phyloP scores from a whole-genome alignment of 2,113 vertebrate species.

The Atherinomorus stipes region DNA sequence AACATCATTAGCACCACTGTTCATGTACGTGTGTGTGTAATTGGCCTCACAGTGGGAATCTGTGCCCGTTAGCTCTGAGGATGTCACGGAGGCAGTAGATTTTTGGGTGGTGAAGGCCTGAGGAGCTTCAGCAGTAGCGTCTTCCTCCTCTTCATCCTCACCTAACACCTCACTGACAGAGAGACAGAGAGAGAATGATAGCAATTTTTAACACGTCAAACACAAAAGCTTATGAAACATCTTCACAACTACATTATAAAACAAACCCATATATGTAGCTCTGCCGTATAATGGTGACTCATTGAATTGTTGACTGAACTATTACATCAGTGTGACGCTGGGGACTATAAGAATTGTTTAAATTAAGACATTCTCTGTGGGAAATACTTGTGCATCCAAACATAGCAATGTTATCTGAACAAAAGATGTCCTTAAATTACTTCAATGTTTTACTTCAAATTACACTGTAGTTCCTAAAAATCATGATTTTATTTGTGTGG shows the following conservation, averaged over 20 bases:
- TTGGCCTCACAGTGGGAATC: slow-evolving; percentile 81
- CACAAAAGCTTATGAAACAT: slow-evolving; percentile 7
- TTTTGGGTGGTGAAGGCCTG: slow-evolving; percentile 57
- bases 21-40: neutral
- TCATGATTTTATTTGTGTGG: too few relatives aligned
- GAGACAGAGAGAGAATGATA: neutral
- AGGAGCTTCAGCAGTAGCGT: slow-evolving; percentile 19
- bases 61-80: slow-evolving; percentile 73
- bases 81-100: slow-evolving; percentile 65
- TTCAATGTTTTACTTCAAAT: too few relatives aligned
- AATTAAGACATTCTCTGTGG: too few relatives aligned
- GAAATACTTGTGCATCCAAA: too few relatives aligned
- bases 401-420: too few relatives aligned
- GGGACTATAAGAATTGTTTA: too few relatives aligned
- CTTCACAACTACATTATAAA: neutral
- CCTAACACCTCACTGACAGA: slow-evolving; percentile 60
- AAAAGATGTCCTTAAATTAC: too few relatives aligned
- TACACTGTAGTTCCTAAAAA: too few relatives aligned
- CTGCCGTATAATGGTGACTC: neutral
- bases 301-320: too few relatives aligned
- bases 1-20: neutral
- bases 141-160: slow-evolving; percentile 40
- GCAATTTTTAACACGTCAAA: slow-evolving; percentile 1
- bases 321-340: too few relatives aligned
- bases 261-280: neutral